Percentiles rank a stretch among this genome's conserved stretches.
phyloP scores from a whole-genome alignment of 2,888 invertebrate genomes.

The Cyaniris semiargus region DNA sequence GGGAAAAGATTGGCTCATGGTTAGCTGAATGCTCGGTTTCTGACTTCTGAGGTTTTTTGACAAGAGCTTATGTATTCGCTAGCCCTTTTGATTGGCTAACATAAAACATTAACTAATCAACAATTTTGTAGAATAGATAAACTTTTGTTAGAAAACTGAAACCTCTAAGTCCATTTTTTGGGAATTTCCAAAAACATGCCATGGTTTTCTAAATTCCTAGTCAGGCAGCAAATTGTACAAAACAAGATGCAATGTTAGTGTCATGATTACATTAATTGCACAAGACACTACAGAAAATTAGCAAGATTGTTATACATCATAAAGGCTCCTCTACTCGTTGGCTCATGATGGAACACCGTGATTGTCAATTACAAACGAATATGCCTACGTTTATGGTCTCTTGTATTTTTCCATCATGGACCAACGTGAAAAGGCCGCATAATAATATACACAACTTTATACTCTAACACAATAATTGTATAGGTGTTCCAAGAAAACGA shows the following conservation, averaged over 20 bases:
- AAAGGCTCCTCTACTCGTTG: background rate
- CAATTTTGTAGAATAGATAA: too few relatives aligned
- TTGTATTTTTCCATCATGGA: background rate
- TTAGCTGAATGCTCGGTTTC: too few relatives aligned
- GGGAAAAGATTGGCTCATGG: too few relatives aligned
- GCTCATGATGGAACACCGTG: background rate
- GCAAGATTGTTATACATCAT: background rate
- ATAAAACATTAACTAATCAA: too few relatives aligned
- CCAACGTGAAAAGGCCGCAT: background rate
- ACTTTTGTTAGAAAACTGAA: background rate
- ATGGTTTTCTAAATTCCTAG: background rate
- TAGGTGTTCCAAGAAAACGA: background rate
- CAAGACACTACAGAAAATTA: background rate
- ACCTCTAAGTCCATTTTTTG: background rate
- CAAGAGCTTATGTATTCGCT: too few relatives aligned
- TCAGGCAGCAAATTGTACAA: background rate
- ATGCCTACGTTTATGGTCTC: background rate
- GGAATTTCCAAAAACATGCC: background rate
- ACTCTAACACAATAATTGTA: background rate
- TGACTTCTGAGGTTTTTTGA: too few relatives aligned
- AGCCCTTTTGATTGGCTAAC: too few relatives aligned
- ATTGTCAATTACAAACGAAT: background rate
- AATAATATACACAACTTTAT: background rate
- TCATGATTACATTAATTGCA: conserved; percentile 31
- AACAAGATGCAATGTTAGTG: conserved; percentile 46